Conservation (phyloP, 2,888 invertebrate genomes). For the Epistrophe eligans region DNA sequence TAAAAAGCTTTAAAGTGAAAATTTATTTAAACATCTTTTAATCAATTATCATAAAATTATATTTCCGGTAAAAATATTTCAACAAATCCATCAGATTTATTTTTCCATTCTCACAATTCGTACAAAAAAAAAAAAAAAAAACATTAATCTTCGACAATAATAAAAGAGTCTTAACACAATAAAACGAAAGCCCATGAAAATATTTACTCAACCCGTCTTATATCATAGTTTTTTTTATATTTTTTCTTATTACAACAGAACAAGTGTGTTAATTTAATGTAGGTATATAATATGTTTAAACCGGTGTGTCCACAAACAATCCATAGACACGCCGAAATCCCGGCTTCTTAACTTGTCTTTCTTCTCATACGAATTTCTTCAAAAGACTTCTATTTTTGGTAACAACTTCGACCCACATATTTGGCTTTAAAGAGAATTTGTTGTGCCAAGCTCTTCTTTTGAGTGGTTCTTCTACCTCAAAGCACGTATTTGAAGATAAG, state of each 20-base stretch:
- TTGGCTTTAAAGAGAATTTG: conserved; percentile 54
- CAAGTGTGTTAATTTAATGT: conserved; percentile 28
- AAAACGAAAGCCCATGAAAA: conserved; percentile 15
- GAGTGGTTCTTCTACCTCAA: conserved; percentile 33
- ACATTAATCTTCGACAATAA: conserved; percentile 19
- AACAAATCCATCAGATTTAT: conserved; percentile 8
- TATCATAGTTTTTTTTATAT: background rate
- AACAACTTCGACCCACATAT: conserved; percentile 74
- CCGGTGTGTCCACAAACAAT: conserved; percentile 40
- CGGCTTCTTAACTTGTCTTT: conserved; percentile 45
- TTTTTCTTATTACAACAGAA: conserved; percentile 19
- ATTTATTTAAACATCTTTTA: background rate
- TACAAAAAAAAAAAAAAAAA: background rate
- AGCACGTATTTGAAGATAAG: conserved; percentile 6
- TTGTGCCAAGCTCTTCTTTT: conserved; percentile 7
- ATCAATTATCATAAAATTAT: background rate
- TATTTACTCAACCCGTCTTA: conserved; percentile 19
- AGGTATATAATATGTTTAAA: conserved; percentile 19
- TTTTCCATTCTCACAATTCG: conserved; percentile 7
- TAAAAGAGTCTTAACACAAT: background rate
- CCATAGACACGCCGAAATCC: conserved; percentile 41
- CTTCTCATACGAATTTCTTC: conserved; percentile 10
- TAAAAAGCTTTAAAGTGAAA: background rate
- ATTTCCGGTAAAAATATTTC: background rate
- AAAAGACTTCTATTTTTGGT: conserved; percentile 38